Percentiles rank a stretch among this genome's conserved stretches.
phyloP scores from a whole-genome alignment of 1,140 invertebrate species.

The Cydia pomonella region DNA sequence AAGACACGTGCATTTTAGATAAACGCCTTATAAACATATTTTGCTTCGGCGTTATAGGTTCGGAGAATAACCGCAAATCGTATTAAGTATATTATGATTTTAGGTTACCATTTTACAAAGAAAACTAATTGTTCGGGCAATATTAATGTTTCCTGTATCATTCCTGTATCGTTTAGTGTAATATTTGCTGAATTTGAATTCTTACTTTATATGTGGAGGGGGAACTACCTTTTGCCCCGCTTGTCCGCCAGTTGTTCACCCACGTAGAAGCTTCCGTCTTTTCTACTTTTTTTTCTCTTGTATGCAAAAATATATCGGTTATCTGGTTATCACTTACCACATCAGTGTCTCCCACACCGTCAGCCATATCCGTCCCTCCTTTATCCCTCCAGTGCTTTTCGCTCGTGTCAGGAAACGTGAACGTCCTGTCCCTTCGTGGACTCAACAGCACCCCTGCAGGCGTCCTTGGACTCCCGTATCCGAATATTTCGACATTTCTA shows the following conservation, averaged over 20 bases:
- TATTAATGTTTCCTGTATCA: neutral
- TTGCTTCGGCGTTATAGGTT: slow-evolving; percentile 11
- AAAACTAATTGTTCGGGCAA: slow-evolving; percentile 11
- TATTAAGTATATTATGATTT: neutral
- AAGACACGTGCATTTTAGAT: slow-evolving; percentile 49
- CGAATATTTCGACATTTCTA: slow-evolving; percentile 68
- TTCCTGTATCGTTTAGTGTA: neutral
- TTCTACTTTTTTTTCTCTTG: too few species aligned
- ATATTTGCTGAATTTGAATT: too few species aligned
- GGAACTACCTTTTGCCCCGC: too few species aligned
- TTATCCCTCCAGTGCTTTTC: slow-evolving; percentile 75
- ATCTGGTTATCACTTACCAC: slow-evolving; percentile 59
- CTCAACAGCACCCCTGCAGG: slow-evolving; percentile 69
- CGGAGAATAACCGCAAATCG: slow-evolving; percentile 21
- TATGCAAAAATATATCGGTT: too few species aligned
- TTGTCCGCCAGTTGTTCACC: too few species aligned
- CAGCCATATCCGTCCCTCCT: slow-evolving; percentile 70
- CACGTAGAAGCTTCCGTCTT: too few species aligned
- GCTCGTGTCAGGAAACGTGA: slow-evolving; percentile 68
- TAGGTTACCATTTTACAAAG: slow-evolving; percentile 2
- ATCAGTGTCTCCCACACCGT: slow-evolving; percentile 60
- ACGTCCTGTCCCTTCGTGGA: slow-evolving; percentile 64
- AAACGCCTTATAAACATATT: slow-evolving; percentile 37
- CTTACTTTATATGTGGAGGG: too few species aligned
- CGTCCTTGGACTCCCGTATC: slow-evolving; percentile 61